Conservation (phyloP, 1,140 invertebrate genomes). For the Eriosoma lanigerum region DNA sequence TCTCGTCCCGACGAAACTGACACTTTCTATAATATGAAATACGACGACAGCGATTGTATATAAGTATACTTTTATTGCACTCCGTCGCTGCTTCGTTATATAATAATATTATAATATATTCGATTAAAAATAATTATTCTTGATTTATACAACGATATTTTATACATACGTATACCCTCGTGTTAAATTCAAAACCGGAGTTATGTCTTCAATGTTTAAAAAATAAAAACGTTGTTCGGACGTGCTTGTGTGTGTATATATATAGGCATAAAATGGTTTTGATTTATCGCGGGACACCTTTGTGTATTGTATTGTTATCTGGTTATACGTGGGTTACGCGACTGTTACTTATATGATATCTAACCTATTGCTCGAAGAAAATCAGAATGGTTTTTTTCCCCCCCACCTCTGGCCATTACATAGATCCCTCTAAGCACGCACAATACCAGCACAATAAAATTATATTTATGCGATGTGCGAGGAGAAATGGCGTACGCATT, state of each 20-base stretch:
- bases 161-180: background rate
- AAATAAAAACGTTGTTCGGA: background rate
- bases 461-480: no score
- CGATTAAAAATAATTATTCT: constrained; percentile 16
- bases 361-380: background rate
- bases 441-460: background rate
- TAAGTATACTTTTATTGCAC: background rate
- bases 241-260: background rate
- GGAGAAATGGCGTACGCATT: background rate
- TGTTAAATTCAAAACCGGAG: constrained; percentile 8
- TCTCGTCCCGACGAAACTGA: background rate
- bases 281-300: constrained; percentile 34
- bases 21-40: background rate
- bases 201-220: constrained; percentile 12
- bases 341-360: no score
- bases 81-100: no score
- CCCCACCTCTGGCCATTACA: no score
- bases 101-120: background rate
- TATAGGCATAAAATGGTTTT: constrained; percentile 2
- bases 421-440: background rate
- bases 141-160: constrained; percentile 3
- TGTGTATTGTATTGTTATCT: constrained; percentile 22
- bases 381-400: background rate
- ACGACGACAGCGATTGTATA: background rate
- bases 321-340: constrained; percentile 10